These are phyloP conservation scores for Didymodactylos carnosus DNA, from an alignment of 2,888 invertebrate genomes.

Conservation along the genomic window DNA sequence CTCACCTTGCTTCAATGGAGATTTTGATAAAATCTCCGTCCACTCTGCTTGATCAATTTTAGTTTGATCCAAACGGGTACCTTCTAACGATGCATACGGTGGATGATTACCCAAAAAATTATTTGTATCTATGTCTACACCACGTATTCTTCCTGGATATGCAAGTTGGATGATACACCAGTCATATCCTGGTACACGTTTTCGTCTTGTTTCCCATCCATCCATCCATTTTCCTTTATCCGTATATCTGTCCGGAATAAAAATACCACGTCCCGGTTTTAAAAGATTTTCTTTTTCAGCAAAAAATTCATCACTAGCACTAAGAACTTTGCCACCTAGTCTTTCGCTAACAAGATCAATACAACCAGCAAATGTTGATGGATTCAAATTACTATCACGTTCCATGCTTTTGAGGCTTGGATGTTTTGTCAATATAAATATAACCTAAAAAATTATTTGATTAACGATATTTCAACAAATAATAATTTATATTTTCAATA, in stretches of 20 bases:
- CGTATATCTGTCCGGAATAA: constrained; percentile 20
- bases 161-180: constrained; percentile 25
- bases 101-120: constrained; percentile 23
- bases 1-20: no score
- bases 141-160: constrained; percentile 20
- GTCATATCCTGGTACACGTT: constrained; percentile 21
- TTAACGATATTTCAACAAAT: no score
- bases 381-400: no score
- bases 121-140: constrained; percentile 23
- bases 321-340: neutral
- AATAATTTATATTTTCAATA: no score
- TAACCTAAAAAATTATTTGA: no score
- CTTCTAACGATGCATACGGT: constrained; percentile 18
- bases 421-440: no score
- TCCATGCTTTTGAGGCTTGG: no score
- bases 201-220: constrained; percentile 24
- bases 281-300: neutral
- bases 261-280: constrained; percentile 18
- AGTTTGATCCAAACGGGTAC: no score
- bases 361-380: no score
- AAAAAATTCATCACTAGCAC: neutral
- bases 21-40: no score
- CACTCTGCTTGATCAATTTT: no score
- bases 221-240: constrained; percentile 26
- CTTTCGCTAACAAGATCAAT: neutral